Evolutionary conservation across 2,888 invertebrate genomes (phyloP).

Genomic region (Rutpela maculata): DNA sequence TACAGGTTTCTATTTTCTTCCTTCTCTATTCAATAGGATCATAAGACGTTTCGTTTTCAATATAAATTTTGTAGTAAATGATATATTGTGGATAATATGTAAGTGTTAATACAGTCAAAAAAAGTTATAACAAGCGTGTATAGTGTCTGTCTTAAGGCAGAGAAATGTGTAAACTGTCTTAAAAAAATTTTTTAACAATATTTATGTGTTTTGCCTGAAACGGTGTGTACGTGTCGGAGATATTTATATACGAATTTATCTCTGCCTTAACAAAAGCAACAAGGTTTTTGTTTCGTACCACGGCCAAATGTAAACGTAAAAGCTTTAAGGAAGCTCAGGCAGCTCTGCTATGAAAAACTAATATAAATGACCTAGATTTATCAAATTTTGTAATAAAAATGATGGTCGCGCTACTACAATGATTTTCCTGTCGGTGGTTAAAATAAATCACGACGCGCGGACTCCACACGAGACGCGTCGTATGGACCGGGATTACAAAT

Average conservation of each 20-base stretch:
- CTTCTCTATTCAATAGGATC: no score
- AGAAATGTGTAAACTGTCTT: no score
- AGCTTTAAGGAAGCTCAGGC: constrained; percentile 6
- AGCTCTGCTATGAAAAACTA: not conserved
- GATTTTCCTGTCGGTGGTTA: constrained; percentile 7
- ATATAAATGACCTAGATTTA: not conserved
- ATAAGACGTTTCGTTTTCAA: no score
- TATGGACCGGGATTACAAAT: no score
- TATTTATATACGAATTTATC: not conserved
- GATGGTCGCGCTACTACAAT: constrained; percentile 7
- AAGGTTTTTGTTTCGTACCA: not conserved
- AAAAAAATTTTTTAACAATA: not conserved
- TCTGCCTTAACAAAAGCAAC: not conserved
- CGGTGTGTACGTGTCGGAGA: not conserved
- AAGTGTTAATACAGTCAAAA: no score
- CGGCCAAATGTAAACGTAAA: not conserved
- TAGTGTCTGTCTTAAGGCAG: no score
- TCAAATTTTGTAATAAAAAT: constrained; percentile 7
- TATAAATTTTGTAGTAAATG: no score
- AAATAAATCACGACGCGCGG: not conserved
- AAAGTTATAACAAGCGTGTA: no score
- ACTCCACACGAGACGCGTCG: no score
- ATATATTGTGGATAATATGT: no score
- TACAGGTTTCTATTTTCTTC: no score
- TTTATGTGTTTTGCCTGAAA: not conserved